Base-by-base conservation (phyloP, 1,140 invertebrate genomes). In the Bombus superbus region DNA sequence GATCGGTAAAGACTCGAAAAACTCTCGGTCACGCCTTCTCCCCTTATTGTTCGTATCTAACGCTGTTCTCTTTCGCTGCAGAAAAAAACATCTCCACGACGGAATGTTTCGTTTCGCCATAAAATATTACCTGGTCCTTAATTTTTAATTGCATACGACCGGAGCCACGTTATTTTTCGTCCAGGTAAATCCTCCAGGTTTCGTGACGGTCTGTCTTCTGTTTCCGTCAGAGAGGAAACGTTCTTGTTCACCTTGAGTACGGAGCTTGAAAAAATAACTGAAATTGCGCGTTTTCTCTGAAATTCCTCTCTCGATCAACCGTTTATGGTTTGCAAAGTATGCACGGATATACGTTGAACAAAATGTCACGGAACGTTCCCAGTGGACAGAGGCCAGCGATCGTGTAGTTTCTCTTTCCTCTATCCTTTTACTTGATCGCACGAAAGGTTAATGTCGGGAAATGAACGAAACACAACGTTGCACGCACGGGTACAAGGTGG, bases 1-100 rank as follows among this genome's bases (percentile, higher is more conserved):
- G 86, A 90, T 86, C 83, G 62, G 44, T 44, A 71, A 68, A 80
- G 82, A 64, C 88, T 86, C 86, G 83, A 90, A 82, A 90, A 88
- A 85, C 86, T 79, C 73, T 81, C 80, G 57, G 86, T 90, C 89
- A 90, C 89, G 89, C 89, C 89, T 88, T 88, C 77, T 83, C 79
- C 86, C 71, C 38, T 40, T 64, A 90, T 90, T 90, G 86, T 90
- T 87, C 88, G 40, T 64, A 62, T 85, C 81, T 84, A 79, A 62
- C 9, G 68, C 42, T 42, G 66, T 47, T 86, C 68, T 69, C 28
- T 83, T 87, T 85, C 64, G 38, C 25, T 64, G 0, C 1, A 8
- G 38, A 35, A 53, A 35, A 73, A 68, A 83, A 42, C n/a, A 72
- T 40, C 68, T 40, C 35, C 9, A 25, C 68, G 68, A n/a, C 40